A percentile compares a stretch with the other conserved stretches of the same genome.
Evolutionary conservation across 92 coral and sea anemone genomes (phyloP).

Genomic region (Blastomussa wellsi): DNA sequence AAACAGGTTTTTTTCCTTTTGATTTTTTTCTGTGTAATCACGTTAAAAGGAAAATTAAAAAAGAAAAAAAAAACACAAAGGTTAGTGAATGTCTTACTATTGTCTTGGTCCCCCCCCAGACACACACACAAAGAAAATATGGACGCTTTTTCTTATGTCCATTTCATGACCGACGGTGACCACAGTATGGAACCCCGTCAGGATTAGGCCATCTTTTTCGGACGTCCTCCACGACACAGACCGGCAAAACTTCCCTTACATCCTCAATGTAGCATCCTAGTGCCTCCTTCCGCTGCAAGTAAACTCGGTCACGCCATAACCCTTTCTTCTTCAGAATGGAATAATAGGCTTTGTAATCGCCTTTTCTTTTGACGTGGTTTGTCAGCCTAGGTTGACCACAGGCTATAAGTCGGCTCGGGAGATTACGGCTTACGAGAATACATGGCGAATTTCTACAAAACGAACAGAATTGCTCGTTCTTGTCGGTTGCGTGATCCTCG

Average conservation of each 20-base stretch:
- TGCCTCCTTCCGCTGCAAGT: slow-evolving; percentile 31
- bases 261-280: slow-evolving; percentile 43
- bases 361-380: not conserved
- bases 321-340: slow-evolving; percentile 9
- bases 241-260: too few species aligned
- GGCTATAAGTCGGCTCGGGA: not conserved
- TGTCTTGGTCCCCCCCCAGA: slow-evolving; percentile 9
- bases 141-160: too few species aligned
- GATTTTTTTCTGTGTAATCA: not conserved
- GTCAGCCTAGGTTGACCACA: not conserved
- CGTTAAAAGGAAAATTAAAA: not conserved
- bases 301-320: slow-evolving; percentile 36
- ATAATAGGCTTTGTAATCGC: not conserved
- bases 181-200: slow-evolving; percentile 33
- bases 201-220: slow-evolving; percentile 44
- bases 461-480: not conserved
- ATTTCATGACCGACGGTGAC: slow-evolving; percentile 35
- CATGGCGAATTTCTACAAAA: not conserved
- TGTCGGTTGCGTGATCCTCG: too few species aligned
- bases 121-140: too few species aligned
- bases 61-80: not conserved
- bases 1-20: slow-evolving; percentile 10
- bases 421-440: not conserved
- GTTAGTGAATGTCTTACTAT: not conserved
- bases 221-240: slow-evolving; percentile 38